phyloP scores from a whole-genome alignment of 2,888 invertebrate species.

The Eucera pruinosa region DNA sequence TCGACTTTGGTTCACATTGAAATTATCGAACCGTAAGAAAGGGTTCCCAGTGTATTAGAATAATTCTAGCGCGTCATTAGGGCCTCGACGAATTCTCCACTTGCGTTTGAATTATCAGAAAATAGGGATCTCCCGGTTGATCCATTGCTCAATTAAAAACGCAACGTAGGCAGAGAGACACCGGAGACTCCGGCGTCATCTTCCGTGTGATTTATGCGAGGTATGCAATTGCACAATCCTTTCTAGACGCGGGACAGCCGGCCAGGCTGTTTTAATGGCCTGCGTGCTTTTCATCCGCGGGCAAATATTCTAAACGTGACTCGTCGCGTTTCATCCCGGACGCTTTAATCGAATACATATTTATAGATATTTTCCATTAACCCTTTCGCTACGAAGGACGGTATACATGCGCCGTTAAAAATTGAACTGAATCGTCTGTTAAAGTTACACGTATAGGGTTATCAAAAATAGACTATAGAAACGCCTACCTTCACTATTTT shows the following conservation, averaged over 20 bases:
- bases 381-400: neutral
- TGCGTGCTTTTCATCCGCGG: neutral
- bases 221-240: conserved; percentile 36
- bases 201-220: conserved; percentile 49
- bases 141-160: conserved; percentile 23
- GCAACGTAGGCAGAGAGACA: conserved; percentile 8
- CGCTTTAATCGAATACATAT: neutral
- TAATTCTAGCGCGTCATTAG: neutral
- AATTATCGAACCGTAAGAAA: too few relatives aligned
- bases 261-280: conserved; percentile 6
- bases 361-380: neutral
- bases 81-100: neutral
- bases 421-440: too few relatives aligned
- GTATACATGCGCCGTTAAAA: too few relatives aligned
- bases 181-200: conserved; percentile 30
- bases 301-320: conserved; percentile 34
- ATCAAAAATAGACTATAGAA: too few relatives aligned
- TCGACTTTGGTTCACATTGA: too few relatives aligned
- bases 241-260: conserved; percentile 29
- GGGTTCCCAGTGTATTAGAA: too few relatives aligned
- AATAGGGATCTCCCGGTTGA: neutral
- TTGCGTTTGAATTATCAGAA: neutral
- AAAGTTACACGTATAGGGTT: too few relatives aligned
- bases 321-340: neutral
- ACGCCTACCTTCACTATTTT: too few relatives aligned